Evolutionary conservation across 2,888 invertebrate species (phyloP), one percentile per base, ranked within the genome.

Genomic region (Dinocampus coccinellae): DNA sequence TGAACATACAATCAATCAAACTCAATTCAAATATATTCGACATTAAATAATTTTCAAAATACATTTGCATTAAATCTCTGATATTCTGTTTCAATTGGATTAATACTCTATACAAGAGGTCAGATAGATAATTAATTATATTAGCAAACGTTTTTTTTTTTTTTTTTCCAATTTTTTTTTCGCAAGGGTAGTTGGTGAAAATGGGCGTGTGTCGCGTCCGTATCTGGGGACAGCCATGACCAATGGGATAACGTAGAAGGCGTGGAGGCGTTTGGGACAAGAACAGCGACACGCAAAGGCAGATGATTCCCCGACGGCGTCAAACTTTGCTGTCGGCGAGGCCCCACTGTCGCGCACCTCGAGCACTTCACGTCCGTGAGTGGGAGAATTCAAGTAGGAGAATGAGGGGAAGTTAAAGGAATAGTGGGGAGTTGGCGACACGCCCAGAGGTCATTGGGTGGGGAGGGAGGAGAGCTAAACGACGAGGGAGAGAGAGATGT

Each of bases 321-420:
- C 73, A 74, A 70, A 61, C 74, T 66, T 67, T 71, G 75, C 69
- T 67, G 69, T 70, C 74, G 73, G 77, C 76, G 79, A 66, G 72
- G 60, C 73, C 81, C 77, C 83, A 75, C 78, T 77, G 80, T 82
- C 80, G 72, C 79, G 70, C 75, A 62, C 75, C 78, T 74, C 75
- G 76, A 52, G 42, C 70, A 70, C 66, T 64, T 34, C 52, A 33
- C 47, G 24, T 10, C 16, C 24, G 20, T 1, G 60, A 65, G 65
- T 52, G 55, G 72, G 70, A 58, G 73, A 70, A 57, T 61, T 72
- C 68, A 73, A 61, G 70, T 26, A 84, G 80, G 82, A 82, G 83
- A 63, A 58, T 77, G 74, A 82, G 85, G 85, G 82, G 83, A 85
- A 80, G 73, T 61, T 10, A 64, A 3, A 4, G 34, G 60, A 29